phyloP scores from a whole-genome alignment of 1,140 invertebrate genomes.

The Onthophagus taurus region DNA sequence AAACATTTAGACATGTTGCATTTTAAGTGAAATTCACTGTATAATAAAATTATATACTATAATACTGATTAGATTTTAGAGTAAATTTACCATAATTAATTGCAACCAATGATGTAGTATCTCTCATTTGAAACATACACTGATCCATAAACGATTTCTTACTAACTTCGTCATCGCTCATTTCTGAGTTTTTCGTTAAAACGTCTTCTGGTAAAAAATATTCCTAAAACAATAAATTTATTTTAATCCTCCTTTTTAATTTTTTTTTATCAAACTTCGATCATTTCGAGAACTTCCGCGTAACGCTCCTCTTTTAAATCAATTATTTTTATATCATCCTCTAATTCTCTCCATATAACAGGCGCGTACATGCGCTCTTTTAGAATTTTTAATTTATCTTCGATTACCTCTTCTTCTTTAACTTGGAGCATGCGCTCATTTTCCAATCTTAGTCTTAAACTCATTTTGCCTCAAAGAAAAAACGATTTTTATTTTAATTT shows the following conservation, averaged over 20 bases:
- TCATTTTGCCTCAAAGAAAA: too few relatives aligned
- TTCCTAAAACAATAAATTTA: conserved; percentile 32
- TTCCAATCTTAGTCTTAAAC: too few relatives aligned
- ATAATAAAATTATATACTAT: too few relatives aligned
- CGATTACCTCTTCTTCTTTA: too few relatives aligned
- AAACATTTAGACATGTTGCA: too few relatives aligned
- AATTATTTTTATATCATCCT: conserved; percentile 43
- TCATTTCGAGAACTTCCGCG: conserved; percentile 41
- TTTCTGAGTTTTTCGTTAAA: conserved; percentile 37
- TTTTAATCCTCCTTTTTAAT: conserved; percentile 2
- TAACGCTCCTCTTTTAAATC: conserved; percentile 48
- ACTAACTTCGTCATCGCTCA: conserved; percentile 43
- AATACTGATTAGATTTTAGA: too few relatives aligned
- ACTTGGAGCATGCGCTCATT: too few relatives aligned
- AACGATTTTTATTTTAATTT: too few relatives aligned
- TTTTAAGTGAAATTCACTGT: too few relatives aligned
- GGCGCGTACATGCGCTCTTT: conserved; percentile 43
- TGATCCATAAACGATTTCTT: conserved; percentile 43
- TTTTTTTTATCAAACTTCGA: neutral
- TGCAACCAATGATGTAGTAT: conserved; percentile 51
- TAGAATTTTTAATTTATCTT: conserved; percentile 24
- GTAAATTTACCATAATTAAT: conserved; percentile 43
- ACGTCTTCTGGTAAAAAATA: conserved; percentile 44
- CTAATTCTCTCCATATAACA: conserved; percentile 44
- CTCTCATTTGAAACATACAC: conserved; percentile 47